These are phyloP conservation scores for Cabera pusaria DNA, from an alignment of 2,888 invertebrate species.

Conservation along the genomic window DNA sequence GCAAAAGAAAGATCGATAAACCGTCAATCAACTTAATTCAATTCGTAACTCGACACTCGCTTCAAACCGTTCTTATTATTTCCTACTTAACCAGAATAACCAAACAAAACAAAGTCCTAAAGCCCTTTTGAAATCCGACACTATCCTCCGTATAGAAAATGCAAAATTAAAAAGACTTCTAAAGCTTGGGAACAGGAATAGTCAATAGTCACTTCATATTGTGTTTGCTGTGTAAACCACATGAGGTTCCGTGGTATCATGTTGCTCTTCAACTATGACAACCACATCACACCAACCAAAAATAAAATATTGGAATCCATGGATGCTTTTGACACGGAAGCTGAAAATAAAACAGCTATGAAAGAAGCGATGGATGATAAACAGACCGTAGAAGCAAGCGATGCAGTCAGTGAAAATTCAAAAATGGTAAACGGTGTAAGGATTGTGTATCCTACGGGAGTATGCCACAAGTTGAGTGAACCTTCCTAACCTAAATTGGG, in stretches of 20 bases:
- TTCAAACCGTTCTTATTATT: constrained; percentile 55
- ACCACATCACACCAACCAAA: constrained; percentile 21
- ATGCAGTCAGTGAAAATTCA: constrained; percentile 22
- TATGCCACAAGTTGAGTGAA: constrained; percentile 72
- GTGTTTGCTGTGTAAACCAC: constrained; percentile 77
- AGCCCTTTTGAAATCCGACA: constrained; percentile 69
- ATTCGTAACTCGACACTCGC: constrained; percentile 53
- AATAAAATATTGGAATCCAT: constrained; percentile 32
- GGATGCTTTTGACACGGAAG: constrained; percentile 21
- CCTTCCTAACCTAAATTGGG: constrained; percentile 73
- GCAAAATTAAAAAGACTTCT: constrained; percentile 71
- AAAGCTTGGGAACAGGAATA: constrained; percentile 72
- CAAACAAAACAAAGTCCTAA: constrained; percentile 46
- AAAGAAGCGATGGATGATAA: constrained; percentile 41
- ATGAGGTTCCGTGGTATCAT: constrained; percentile 71
- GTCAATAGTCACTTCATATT: constrained; percentile 82
- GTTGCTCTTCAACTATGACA: constrained; percentile 53
- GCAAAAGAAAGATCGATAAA: constrained; percentile 47
- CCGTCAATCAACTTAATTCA: constrained; percentile 60
- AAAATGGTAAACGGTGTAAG: constrained; percentile 44
- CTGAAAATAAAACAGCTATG: neutral
- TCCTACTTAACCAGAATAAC: constrained; percentile 59
- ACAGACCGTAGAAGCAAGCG: constrained; percentile 14
- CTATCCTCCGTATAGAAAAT: constrained; percentile 67
- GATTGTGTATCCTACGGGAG: constrained; percentile 72